A percentile compares a stretch with the other conserved stretches of the same genome.
Conservation (phyloP, 2,888 invertebrate species). For the Phania funesta region DNA sequence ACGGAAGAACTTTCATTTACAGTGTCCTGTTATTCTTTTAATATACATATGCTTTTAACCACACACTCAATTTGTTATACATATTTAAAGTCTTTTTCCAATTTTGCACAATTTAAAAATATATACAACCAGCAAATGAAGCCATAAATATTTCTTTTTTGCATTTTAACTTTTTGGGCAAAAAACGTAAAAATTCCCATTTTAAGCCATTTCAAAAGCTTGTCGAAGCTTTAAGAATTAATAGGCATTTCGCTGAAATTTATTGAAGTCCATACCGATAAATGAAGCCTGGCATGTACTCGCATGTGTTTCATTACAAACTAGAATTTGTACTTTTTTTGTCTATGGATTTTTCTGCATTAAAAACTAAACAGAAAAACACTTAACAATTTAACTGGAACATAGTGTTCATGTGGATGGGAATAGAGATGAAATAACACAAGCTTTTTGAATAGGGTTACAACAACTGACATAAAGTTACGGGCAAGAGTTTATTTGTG, state of each 20-base stretch:
- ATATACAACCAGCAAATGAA: not conserved
- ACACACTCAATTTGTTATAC: not conserved
- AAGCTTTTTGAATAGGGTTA: not conserved
- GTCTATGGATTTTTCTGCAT: constrained; percentile 9
- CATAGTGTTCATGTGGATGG: not conserved
- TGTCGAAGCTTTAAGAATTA: constrained; percentile 74
- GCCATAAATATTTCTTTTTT: constrained; percentile 39
- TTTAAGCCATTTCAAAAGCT: constrained; percentile 71
- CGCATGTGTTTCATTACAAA: not conserved
- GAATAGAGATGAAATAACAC: not conserved
- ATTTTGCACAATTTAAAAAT: not conserved
- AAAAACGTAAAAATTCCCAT: constrained; percentile 44
- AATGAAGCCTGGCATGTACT: constrained; percentile 19
- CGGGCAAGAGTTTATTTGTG: not conserved
- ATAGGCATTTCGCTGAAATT: constrained; percentile 71
- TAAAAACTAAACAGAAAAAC: constrained; percentile 30
- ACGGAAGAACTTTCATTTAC: too few species aligned
- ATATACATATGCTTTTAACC: not conserved
- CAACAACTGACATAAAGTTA: not conserved
- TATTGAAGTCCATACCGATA: constrained; percentile 65
- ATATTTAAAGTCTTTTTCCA: not conserved
- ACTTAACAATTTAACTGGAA: constrained; percentile 18
- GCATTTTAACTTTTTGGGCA: constrained; percentile 12
- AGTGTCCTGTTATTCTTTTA: too few species aligned
- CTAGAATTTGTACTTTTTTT: constrained; percentile 4